Evolutionary conservation across 2,888 invertebrate genomes (phyloP), one percentile per base, ranked within the genome.

Genomic region (Oligia latruncula): DNA sequence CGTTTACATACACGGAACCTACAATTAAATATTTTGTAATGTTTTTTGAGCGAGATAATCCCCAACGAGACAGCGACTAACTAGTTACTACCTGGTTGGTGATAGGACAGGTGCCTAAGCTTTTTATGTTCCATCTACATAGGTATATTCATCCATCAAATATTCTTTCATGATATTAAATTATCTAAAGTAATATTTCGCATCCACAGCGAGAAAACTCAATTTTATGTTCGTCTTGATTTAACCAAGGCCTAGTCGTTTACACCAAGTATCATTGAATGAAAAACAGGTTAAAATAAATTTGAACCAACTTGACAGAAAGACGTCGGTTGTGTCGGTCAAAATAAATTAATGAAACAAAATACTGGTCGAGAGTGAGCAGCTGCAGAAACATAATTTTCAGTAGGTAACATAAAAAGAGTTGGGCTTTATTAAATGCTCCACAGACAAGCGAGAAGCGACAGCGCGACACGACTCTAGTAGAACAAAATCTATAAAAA

Each of bases 231-330:
- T 62, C 11, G 1, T 46, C 60, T 52, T 40, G 17, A 67, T 71
- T 58, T 40, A 52, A 67, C 9, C 43, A 71, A 23, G 65, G 20
- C 52, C 62, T 71, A 40, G 15, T n/a, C 3, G 60, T 40, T 64
- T 77, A n/a, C n/a, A 43, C 49, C 15, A 58, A 70, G 13, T 40
- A 8, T 5, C 46, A 20, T 62, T 66, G 23, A 74, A 52, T 52
- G 49, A 71, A 68, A 83, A 83, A 79, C 66, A 49, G 49, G 20
- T 64, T 66, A 71, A 78, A 82, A 79, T 79, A 64, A 77, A 72
- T 77, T 29, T 62, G 40, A 74, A 79, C 74, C n/a, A 46, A 64
- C 40, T 58, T 67, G 58, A 72, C 82, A 70, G 52, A 20, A 46
- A 72, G 13, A 72, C 49, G 77, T 58, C 64, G 20, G 49, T 43